phyloP scores from a whole-genome alignment of 2,888 invertebrate genomes.

The Drosophila melanocephala region DNA sequence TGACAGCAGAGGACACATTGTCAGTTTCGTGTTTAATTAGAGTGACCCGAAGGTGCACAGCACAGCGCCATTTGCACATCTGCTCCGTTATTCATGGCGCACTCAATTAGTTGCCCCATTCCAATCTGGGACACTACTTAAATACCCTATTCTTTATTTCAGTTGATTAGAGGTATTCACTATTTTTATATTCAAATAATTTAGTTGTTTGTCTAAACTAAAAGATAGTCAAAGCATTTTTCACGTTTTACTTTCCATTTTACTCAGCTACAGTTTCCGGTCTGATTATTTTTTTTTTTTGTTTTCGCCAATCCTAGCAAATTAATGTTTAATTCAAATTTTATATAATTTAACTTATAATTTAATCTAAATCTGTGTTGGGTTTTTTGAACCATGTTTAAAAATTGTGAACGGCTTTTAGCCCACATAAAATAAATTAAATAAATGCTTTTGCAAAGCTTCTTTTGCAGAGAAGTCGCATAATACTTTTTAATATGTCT shows the following conservation, averaged over 20 bases:
- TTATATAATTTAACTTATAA: not conserved
- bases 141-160: not conserved
- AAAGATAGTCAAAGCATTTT: not conserved
- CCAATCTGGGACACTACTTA: not conserved
- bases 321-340: no score
- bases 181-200: not conserved
- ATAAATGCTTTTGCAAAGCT: not conserved
- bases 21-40: constrained; percentile 80
- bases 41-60: constrained; percentile 68
- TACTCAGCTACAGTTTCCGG: not conserved
- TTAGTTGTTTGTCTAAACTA: not conserved
- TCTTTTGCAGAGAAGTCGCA: not conserved
- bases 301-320: not conserved
- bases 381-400: not conserved
- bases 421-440: not conserved
- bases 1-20: constrained; percentile 77
- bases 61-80: constrained; percentile 34
- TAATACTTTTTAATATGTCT: not conserved
- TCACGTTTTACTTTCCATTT: not conserved
- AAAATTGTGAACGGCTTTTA: not conserved
- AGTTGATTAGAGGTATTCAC: not conserved
- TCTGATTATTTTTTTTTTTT: not conserved
- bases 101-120: not conserved
- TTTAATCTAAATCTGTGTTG: not conserved
- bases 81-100: constrained; percentile 40